Conservation (phyloP, 1,140 invertebrate species). For the Drosophila elegans region DNA sequence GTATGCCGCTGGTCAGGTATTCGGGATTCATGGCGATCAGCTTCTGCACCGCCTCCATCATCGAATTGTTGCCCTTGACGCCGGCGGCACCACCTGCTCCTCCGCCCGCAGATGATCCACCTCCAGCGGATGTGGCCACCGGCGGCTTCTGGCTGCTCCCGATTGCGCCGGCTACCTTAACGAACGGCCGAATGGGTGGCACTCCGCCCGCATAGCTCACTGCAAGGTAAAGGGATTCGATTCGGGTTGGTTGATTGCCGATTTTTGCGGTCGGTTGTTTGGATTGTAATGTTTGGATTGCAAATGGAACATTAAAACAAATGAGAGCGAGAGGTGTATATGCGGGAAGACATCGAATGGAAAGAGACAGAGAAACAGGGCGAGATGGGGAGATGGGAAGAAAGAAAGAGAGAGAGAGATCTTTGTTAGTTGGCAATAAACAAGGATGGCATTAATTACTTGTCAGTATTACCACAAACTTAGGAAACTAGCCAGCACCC, state of each 20-base stretch:
- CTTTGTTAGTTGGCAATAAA: constrained; percentile 12
- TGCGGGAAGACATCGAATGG: constrained; percentile 4
- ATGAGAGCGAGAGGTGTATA: constrained; percentile 1
- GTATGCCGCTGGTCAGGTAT: constrained; percentile 83
- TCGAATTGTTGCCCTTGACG: constrained; percentile 72
- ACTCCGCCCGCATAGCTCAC: constrained; percentile 59
- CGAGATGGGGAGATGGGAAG: not conserved
- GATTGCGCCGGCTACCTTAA: constrained; percentile 17
- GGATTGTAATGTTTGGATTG: constrained; percentile 5
- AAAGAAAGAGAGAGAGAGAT: constrained; percentile 5
- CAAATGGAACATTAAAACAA: not conserved
- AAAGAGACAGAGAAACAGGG: constrained; percentile 11
- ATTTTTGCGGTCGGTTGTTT: constrained; percentile 1
- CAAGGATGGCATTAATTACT: not conserved
- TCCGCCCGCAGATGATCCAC: constrained; percentile 1
- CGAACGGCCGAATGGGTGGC: constrained; percentile 34
- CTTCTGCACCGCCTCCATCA: constrained; percentile 82
- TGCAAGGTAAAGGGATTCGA: constrained; percentile 42
- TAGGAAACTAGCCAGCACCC: no score
- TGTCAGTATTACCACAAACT: not conserved
- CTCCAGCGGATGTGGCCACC: constrained; percentile 10
- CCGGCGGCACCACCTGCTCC: constrained; percentile 19
- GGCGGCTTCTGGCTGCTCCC: constrained; percentile 3
- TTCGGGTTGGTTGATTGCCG: constrained; percentile 12
- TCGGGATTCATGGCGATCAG: constrained; percentile 79